A percentile compares a stretch with the other conserved stretches of the same genome.
Evolutionary conservation across 2,888 invertebrate genomes (phyloP).

Genomic region (Cataglyphis cursor): DNA sequence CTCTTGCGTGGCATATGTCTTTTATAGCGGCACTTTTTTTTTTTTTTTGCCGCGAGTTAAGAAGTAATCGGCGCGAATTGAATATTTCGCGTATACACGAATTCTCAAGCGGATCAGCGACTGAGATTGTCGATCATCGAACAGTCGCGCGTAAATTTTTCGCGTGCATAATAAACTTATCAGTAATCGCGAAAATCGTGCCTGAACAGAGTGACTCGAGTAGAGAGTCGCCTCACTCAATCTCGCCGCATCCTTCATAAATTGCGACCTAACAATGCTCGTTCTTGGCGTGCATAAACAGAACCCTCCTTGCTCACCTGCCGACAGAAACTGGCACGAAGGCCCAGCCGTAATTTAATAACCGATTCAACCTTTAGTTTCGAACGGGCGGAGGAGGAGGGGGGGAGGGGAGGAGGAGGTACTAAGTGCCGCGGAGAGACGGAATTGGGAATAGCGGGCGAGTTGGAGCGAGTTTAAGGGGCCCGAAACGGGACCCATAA

Average conservation of each 20-base stretch:
- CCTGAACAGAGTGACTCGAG: neutral
- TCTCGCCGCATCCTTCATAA: constrained; percentile 61
- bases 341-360: constrained; percentile 82
- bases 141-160: neutral
- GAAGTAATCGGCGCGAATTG: constrained; percentile 37
- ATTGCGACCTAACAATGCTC: constrained; percentile 71
- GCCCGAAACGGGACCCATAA: constrained; percentile 79
- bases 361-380: constrained; percentile 79
- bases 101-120: neutral
- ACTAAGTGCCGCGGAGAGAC: constrained; percentile 62
- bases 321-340: constrained; percentile 74
- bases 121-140: neutral
- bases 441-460: constrained; percentile 46
- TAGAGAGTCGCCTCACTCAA: constrained; percentile 8
- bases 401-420: constrained; percentile 42
- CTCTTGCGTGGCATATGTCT: constrained; percentile 24
- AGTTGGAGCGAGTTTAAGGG: constrained; percentile 68
- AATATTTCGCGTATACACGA: constrained; percentile 2
- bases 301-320: constrained; percentile 75
- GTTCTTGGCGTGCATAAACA: constrained; percentile 74
- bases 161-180: constrained; percentile 49
- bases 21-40: constrained; percentile 37
- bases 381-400: constrained; percentile 23
- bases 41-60: constrained; percentile 48
- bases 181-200: constrained; percentile 54